Evolutionary conservation across 2,113 vertebrate species (phyloP), one percentile per base, ranked within the genome.

Genomic region (Seriola aureovittata): DNA sequence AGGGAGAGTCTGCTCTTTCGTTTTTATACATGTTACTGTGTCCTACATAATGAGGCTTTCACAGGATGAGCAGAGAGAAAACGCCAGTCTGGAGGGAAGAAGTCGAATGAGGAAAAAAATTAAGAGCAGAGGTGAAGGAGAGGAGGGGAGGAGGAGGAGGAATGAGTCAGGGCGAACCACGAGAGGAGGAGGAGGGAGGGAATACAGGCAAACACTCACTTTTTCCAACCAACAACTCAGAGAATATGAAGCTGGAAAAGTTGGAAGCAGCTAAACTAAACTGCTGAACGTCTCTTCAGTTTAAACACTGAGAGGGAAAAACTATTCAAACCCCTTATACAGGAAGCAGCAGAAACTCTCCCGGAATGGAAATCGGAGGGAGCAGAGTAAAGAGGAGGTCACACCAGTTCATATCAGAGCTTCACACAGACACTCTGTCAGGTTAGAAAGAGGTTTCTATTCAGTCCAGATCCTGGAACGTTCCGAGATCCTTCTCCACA

Each of bases 181-280:
- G 42, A 6, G 62, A n/a, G 9, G 1, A 44, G 46, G 60, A 73
- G 46, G 75, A 46, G 70, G 55, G 59, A 14, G 67, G 23, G 75
- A 57, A 42, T 5, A 25, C 44, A 77, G 52, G 81, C 58, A 74
- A 89, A 85, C 88, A 87, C 57, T 90, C 91, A 91, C 50, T 81
- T 91, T 92, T 92, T 92, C 91, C 91, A 81, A 76, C 81, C 68
- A 77, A 63, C 17, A n/a, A 19, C 85, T 85, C 50, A n/a, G 57
- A 84, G 58, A 73, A 80, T 44, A 17, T 48, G 68, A 67, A 70
- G 42, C 40, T 82, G 77, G 83, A 78, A 87, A 84, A 6, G 32
- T 36, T 80, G 71, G 66, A 74, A 62, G 76, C 17, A 42, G 1
- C 29, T 50, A 23, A 64, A 32, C 57, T 10, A 23, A 60, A 17